Conservation (phyloP, 2,113 vertebrate genomes). For the Apeltes quadracus region DNA sequence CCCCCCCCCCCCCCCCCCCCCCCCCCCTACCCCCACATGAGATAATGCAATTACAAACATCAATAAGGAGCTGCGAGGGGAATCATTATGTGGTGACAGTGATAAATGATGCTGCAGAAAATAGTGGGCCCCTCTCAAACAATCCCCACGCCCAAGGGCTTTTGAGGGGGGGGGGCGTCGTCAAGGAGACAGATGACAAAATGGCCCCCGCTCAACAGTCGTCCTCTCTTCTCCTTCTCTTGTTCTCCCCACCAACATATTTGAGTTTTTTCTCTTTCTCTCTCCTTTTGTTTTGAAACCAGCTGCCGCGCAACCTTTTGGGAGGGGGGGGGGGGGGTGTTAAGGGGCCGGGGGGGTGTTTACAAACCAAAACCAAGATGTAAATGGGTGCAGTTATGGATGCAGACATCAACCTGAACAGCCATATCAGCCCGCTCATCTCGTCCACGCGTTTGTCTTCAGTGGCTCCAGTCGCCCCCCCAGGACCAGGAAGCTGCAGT, state of each 20-base stretch:
- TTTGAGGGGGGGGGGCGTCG: constrained; percentile 91
- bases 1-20: constrained; percentile 55
- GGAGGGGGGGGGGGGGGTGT: background rate
- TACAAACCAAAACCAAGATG: no score
- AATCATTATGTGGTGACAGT: constrained; percentile 99
- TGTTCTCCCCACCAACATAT: constrained; percentile 76
- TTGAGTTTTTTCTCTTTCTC: constrained; percentile 76
- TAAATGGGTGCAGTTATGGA: no score
- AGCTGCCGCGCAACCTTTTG: constrained; percentile 82
- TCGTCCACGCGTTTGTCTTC: no score
- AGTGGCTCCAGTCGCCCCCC: no score
- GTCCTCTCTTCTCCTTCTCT: constrained; percentile 83
- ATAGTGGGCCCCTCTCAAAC: constrained; percentile 90
- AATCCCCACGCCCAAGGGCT: constrained; percentile 91
- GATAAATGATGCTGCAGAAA: constrained; percentile 98
- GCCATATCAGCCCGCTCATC: no score
- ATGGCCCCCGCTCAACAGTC: constrained; percentile 90
- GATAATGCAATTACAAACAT: constrained; percentile 99
- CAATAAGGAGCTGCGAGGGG: constrained; percentile 99
- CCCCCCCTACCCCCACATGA: constrained; percentile 86
- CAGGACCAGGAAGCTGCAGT: no score
- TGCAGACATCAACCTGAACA: no score
- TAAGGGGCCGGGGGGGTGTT: no score
- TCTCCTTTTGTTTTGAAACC: constrained; percentile 83
- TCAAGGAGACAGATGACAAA: constrained; percentile 99